phyloP scores from a whole-genome alignment of 2,113 vertebrate species.

The Oncorhynchus gorbuscha region DNA sequence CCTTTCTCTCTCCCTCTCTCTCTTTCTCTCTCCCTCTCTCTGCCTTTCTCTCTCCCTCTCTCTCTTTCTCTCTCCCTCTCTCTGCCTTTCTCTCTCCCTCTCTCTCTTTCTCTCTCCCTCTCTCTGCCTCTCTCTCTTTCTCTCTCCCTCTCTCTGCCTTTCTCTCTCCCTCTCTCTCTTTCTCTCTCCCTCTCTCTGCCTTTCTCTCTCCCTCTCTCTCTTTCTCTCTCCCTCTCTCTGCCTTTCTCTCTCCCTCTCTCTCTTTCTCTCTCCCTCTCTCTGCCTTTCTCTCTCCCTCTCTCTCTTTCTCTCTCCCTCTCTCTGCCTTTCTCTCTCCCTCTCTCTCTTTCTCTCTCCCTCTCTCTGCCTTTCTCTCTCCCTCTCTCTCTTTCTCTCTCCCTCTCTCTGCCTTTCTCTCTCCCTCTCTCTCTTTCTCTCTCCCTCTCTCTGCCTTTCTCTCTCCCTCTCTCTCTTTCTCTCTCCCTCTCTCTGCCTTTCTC shows the following conservation, averaged over 20 bases:
- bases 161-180: too few relatives aligned
- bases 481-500: not conserved
- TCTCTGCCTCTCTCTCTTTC: not conserved
- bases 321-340: not conserved
- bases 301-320: too few relatives aligned
- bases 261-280: too few relatives aligned
- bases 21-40: too few relatives aligned
- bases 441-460: not conserved
- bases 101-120: too few relatives aligned
- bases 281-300: not conserved
- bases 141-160: conserved; percentile 1
- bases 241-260: not conserved
- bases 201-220: not conserved
- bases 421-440: too few relatives aligned
- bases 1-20: not conserved
- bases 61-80: too few relatives aligned
- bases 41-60: not conserved
- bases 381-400: too few relatives aligned
- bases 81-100: not conserved
- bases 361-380: not conserved
- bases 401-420: not conserved
- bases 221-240: conserved; percentile 5
- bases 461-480: too few relatives aligned
- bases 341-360: too few relatives aligned
- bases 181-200: conserved; percentile 1